These are phyloP conservation scores for Hirundo rustica DNA, from an alignment of 2,797 vertebrate genomes.

Conservation along the genomic window DNA sequence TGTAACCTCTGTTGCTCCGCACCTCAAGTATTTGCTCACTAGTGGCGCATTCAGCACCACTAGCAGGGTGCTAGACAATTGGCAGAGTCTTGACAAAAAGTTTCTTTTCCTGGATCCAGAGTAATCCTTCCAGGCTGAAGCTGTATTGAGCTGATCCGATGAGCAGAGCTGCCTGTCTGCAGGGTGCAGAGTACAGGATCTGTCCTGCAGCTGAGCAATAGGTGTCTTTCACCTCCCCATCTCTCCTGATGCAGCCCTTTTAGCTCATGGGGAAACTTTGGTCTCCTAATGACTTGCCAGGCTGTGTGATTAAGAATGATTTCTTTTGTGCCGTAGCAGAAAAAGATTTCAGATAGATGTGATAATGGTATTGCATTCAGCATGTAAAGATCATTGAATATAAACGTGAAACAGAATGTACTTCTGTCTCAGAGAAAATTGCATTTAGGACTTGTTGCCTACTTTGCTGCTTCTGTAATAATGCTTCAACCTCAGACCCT, in stretches of 20 bases:
- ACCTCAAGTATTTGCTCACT: not conserved
- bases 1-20: not conserved
- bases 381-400: conserved; percentile 49
- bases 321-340: conserved; percentile 17
- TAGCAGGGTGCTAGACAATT: not conserved
- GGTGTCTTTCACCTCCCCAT: not conserved
- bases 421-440: conserved; percentile 53
- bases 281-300: conserved; percentile 16
- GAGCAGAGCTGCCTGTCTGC: not conserved
- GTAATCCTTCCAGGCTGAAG: not conserved
- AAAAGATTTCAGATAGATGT: conserved; percentile 53
- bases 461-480: conserved; percentile 45
- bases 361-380: conserved; percentile 53
- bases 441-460: conserved; percentile 49
- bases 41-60: not conserved
- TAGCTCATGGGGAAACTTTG: not conserved
- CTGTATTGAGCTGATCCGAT: not conserved
- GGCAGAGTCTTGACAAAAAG: not conserved
- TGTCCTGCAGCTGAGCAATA: conserved; percentile 14
- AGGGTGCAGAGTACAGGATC: not conserved
- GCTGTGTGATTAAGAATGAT: conserved; percentile 37
- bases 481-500: conserved; percentile 38
- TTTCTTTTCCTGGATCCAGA: not conserved
- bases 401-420: conserved; percentile 42
- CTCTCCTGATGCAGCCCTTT: not conserved